Conservation (phyloP, 2,797 vertebrate genomes). For the Cetoscarus ocellatus region DNA sequence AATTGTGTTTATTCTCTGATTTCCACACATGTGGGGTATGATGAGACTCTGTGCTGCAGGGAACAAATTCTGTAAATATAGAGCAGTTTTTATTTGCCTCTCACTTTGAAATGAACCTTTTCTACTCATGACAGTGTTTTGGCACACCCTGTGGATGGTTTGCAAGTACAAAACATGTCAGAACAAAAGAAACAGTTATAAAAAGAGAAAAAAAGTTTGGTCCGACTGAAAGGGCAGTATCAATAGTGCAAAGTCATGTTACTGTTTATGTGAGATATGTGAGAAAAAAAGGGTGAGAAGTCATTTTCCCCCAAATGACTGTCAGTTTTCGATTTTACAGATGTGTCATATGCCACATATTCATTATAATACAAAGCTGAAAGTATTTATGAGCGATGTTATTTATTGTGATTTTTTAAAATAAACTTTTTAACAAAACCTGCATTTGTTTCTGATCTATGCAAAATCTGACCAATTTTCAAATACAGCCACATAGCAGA, state of each 20-base stretch:
- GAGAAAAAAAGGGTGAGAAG: background rate
- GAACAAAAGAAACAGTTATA: constrained; percentile 10
- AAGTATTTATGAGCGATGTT: constrained; percentile 62
- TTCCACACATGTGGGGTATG: constrained; percentile 36
- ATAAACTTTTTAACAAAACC: constrained; percentile 44
- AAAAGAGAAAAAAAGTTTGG: constrained; percentile 3
- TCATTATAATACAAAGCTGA: constrained; percentile 22
- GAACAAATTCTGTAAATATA: background rate
- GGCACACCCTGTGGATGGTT: background rate
- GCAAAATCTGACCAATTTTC: background rate
- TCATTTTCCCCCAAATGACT: constrained; percentile 18
- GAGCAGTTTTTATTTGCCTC: no score
- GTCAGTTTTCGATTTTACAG: background rate
- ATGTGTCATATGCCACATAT: constrained; percentile 10
- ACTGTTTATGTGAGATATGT: background rate
- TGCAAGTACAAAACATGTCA: background rate
- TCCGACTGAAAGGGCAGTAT: background rate
- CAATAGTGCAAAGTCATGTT: background rate
- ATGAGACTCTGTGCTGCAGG: constrained; percentile 28
- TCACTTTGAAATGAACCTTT: no score
- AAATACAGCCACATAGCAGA: no score
- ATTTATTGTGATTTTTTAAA: constrained; percentile 63
- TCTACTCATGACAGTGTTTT: background rate
- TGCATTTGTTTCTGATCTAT: constrained; percentile 6
- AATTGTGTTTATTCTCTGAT: constrained; percentile 32